Base-by-base conservation (phyloP, 2,888 invertebrate species). In the Agrochola litura region DNA sequence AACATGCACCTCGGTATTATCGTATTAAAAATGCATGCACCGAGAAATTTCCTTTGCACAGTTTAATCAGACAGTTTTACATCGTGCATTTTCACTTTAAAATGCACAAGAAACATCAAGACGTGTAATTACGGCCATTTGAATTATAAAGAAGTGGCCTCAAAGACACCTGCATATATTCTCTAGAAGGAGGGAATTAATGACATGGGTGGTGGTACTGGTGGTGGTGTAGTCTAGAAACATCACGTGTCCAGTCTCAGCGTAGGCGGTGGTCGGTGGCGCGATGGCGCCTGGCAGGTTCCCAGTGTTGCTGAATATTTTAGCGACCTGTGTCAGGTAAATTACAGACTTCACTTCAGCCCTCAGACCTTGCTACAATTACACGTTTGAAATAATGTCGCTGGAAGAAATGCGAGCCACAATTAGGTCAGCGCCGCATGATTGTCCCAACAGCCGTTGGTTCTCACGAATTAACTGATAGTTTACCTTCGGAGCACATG, bases 251-350 rank as follows among this genome's bases (percentile, higher is more conserved):
- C 88, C 82, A 83, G 77, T 88, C 85, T 81, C 83, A 86, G 83
- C 82, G 75, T 74, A 77, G 77, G 73, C 65, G 82, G 86, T 81
- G 73, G 83, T 71, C 89, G 90, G 89, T 83, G 89, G 89, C 87
- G 89, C 88, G 90, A 89, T 84, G 89, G 89, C 87, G 90, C 88
- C 90, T 86, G 89, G 77, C 89, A 89, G 83, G 90, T 95, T 95
- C 95, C 91, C 95, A 95, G 91, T 87, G 89, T 85, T 86, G 86
- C 91, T 96, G 94, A 96, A 96, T 96, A 96, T 95, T 96, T 95
- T 87, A 96, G 92, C 91, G 92, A 92, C 87, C 83, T 82, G 88
- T 90, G 90, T 90, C 90, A 86, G 90, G 91, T 90, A 96, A 96
- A 96, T 96, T 95, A 96, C 92, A 95, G 95, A 92, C 92, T 93